Base-by-base conservation (phyloP, 2,888 invertebrate genomes). In the Drosophila meridiana region DNA sequence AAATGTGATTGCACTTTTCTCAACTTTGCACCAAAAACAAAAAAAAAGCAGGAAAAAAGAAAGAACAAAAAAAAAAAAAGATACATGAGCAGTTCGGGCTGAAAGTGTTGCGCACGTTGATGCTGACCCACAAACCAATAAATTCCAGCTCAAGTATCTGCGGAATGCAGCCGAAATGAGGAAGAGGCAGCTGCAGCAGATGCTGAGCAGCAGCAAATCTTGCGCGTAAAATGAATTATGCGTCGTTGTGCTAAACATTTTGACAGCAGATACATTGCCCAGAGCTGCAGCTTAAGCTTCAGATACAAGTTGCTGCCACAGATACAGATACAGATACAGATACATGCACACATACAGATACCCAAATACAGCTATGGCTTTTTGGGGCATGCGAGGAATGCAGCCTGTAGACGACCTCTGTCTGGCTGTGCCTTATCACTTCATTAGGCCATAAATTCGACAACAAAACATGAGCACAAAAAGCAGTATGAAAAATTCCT, bases 101-200 rank as follows among this genome's bases (percentile, higher is more conserved):
- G 82, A 78, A 78, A 82, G 78, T 78, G 82, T 78, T 78, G 55
- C 55, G 78, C 78, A 62, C 71, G 59, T 48, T 71, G 59, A 77
- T 72, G 78, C 70, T 87, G 87, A 87, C 87, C 87, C 90, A 87
- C 89, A 87, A 87, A 90, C 83, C 90, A 88, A 86, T 86, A 86
- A 90, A 90, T 86, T 86, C 90, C 86, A 89, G 88, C 85, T 71
- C 75, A 76, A 89, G 68, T 75, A 89, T 90, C 79, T 76, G 36
- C 52, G 79, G 90, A 86, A 86, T 86, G 90, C 82, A 70, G 55
- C 61, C 60, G 56, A 69, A 40, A 56, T 56, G 52, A 59, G 45
- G 34, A 53, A 77, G 36, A 62, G 55, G 13, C 36, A 59, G 50
- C 45, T 50, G 60, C 30, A 40, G 48, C 48, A 43, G 32, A 20